Conservation (phyloP, 2,888 invertebrate species). For the Rhagonycha lutea region DNA sequence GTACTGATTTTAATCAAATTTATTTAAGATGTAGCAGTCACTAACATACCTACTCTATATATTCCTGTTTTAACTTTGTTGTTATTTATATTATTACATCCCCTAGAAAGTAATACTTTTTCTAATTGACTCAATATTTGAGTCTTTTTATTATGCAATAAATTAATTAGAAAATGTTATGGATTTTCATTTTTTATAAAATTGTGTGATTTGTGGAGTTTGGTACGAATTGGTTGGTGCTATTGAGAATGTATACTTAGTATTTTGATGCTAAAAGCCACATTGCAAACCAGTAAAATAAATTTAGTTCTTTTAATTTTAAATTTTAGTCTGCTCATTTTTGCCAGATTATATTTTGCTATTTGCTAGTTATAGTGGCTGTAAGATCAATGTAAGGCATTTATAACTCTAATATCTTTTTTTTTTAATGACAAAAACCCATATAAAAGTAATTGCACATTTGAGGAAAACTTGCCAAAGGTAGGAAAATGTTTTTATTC, state of each 20-base stretch:
- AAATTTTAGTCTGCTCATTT: not conserved
- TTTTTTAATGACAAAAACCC: not conserved
- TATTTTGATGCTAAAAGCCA: not conserved
- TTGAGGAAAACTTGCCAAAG: not conserved
- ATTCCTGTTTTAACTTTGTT: not conserved
- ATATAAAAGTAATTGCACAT: not conserved
- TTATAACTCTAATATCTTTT: not conserved
- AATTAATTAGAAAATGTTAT: not conserved
- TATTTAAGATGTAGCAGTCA: not conserved
- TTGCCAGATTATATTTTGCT: not conserved
- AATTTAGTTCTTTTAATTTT: not conserved
- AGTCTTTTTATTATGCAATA: not conserved
- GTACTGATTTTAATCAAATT: not conserved
- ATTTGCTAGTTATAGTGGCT: not conserved
- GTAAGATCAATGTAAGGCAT: not conserved
- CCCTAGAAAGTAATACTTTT: not conserved
- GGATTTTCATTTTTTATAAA: not conserved
- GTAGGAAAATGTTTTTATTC: too few relatives aligned
- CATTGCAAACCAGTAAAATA: not conserved
- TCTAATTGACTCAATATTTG: not conserved
- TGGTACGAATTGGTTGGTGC: not conserved
- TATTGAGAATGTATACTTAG: not conserved
- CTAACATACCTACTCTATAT: not conserved
- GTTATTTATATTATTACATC: not conserved
- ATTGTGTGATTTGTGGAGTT: not conserved